Conservation (phyloP, 2,888 invertebrate species). For the Agriopis leucophaearia region DNA sequence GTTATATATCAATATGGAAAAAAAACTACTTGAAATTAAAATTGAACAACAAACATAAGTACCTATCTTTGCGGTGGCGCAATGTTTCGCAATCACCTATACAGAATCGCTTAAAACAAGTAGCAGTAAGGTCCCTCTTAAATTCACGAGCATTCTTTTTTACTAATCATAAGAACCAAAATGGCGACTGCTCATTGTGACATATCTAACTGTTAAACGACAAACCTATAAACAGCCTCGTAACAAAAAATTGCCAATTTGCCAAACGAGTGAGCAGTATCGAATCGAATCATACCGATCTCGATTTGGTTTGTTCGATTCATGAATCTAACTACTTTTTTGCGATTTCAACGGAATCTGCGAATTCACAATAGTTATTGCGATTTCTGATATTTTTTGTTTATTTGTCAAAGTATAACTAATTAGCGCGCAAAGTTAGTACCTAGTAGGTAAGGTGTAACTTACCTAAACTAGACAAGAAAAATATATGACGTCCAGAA, state of each 20-base stretch:
- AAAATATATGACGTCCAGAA: no score
- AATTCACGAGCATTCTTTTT: neutral
- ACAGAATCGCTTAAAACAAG: no score
- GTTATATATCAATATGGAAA: no score
- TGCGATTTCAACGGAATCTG: slow-evolving; percentile 44
- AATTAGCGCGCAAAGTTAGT: neutral
- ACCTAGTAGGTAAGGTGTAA: no score
- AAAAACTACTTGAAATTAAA: no score
- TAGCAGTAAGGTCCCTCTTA: no score
- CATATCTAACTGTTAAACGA: slow-evolving; percentile 25
- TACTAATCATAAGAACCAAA: neutral
- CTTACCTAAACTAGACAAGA: no score
- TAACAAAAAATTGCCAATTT: slow-evolving; percentile 61
- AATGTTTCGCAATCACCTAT: no score
- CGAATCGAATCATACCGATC: slow-evolving; percentile 11
- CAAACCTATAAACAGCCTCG: slow-evolving; percentile 16
- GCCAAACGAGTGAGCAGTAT: slow-evolving; percentile 63
- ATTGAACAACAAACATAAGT: no score
- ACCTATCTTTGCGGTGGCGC: no score
- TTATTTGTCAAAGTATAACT: neutral
- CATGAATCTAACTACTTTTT: slow-evolving; percentile 38
- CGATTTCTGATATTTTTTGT: neutral
- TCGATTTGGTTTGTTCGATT: slow-evolving; percentile 13
- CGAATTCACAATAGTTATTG: neutral
- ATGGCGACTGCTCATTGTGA: slow-evolving; percentile 1